Conservation (phyloP, 1,140 invertebrate genomes). For the Lordiphosa mommai region DNA sequence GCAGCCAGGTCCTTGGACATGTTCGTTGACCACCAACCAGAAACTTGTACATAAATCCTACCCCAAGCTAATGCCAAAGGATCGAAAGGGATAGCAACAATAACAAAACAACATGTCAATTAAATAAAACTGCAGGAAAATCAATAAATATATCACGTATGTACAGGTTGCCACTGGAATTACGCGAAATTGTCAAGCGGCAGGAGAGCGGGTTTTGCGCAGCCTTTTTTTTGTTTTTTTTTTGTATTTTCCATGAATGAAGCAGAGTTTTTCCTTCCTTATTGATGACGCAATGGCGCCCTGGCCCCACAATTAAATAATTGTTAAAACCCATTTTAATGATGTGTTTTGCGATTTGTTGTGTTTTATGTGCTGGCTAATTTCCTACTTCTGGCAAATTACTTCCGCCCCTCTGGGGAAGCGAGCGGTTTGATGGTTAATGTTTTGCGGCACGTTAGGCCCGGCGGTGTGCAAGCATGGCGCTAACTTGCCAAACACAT, state of each 20-base stretch:
- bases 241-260: slow-evolving; percentile 43
- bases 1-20: slow-evolving; percentile 62
- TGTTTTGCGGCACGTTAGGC: slow-evolving; percentile 41
- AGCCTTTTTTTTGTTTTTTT: slow-evolving; percentile 37
- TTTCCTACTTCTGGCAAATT: slow-evolving; percentile 51
- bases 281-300: slow-evolving; percentile 43
- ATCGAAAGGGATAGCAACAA: slow-evolving; percentile 57
- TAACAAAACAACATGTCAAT: slow-evolving; percentile 76
- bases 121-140: slow-evolving; percentile 76
- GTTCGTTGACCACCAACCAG: slow-evolving; percentile 65
- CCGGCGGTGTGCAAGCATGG: neutral
- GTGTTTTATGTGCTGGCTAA: slow-evolving; percentile 19
- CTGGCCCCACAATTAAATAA: slow-evolving; percentile 61
- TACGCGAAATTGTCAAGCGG: slow-evolving; percentile 24
- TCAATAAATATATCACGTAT: slow-evolving; percentile 59
- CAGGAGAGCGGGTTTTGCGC: slow-evolving; percentile 13
- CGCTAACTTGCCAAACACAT: slow-evolving; percentile 47
- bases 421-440: slow-evolving; percentile 21
- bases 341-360: slow-evolving; percentile 44
- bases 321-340: slow-evolving; percentile 64
- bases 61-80: neutral
- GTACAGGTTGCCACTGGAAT: slow-evolving; percentile 20
- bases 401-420: slow-evolving; percentile 37
- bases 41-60: slow-evolving; percentile 6
- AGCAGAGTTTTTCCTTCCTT: slow-evolving; percentile 4